Evolutionary conservation across 2,113 vertebrate species (phyloP).

Genomic region (Triplophysa tibetana): DNA sequence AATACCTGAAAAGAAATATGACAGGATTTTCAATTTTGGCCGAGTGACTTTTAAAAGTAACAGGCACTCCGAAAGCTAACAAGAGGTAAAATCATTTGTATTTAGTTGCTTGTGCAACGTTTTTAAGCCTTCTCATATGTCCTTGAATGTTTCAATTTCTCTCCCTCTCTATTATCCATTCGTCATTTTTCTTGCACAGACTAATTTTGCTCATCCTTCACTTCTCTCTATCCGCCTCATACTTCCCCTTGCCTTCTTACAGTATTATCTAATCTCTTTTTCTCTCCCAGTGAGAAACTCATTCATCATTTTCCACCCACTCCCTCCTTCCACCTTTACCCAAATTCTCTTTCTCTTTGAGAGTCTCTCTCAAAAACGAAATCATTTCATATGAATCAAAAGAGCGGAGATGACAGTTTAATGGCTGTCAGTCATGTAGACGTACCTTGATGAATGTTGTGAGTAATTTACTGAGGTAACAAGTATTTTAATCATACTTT

Average conservation of each 20-base stretch:
- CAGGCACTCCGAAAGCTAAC: slow-evolving; percentile 55
- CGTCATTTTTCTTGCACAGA: slow-evolving; percentile 7
- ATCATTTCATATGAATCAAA: slow-evolving; percentile 8
- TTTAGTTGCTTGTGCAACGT: slow-evolving; percentile 31
- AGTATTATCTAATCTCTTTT: slow-evolving; percentile 21
- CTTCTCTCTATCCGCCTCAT: slow-evolving; percentile 24
- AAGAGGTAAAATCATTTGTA: slow-evolving; percentile 37
- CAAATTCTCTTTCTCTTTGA: slow-evolving; percentile 16
- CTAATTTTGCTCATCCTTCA: slow-evolving; percentile 14
- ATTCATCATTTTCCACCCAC: slow-evolving; percentile 55
- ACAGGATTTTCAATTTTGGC: background rate
- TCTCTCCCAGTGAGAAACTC: slow-evolving; percentile 42
- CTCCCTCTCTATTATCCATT: slow-evolving; percentile 6
- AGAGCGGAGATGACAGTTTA: slow-evolving; percentile 23
- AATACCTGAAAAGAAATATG: background rate
- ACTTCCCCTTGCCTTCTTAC: slow-evolving; percentile 19
- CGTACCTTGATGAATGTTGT: slow-evolving; percentile 21
- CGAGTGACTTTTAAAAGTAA: slow-evolving; percentile 47
- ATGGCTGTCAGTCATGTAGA: slow-evolving; percentile 35
- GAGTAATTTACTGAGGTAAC: background rate
- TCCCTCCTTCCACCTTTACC: slow-evolving; percentile 4
- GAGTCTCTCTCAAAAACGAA: background rate
- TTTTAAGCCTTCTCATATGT: slow-evolving; percentile 24
- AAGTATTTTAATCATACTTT: slow-evolving; percentile 5
- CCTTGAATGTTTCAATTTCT: slow-evolving; percentile 38